Evolutionary conservation across 2,113 vertebrate genomes (phyloP), one percentile per base, ranked within the genome.

Genomic region (Puma concolor): DNA sequence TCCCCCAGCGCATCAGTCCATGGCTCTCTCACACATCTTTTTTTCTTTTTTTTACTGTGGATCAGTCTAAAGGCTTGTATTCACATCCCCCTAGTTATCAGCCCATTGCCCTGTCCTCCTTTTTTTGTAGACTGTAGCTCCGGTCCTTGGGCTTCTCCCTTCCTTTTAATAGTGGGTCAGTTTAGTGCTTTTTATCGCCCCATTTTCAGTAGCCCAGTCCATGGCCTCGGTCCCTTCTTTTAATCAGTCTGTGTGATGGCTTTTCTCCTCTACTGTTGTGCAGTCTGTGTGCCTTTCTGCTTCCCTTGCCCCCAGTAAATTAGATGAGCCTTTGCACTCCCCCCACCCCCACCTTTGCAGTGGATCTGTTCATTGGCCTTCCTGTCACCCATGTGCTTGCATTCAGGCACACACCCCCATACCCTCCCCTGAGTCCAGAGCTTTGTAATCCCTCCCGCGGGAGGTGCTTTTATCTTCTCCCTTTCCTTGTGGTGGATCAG

Each of bases 141-240:
- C n/a, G 50, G 38, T 77, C 52, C 33, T 76, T 94, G 85, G 36
- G 50, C 44, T 91, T 87, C 6, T 93, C 66, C 33, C 63, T 52
- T 95, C 66, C n/a, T 93, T 91, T 89, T 86, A 81, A 93, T 60
- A 95, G 41, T 86, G 82, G 54, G 15, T 93, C 89, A 79, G 17
- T 88, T 89, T 76, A 63, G 76, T 96, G 85, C 80, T 88, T 94
- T 79, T 1, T 74, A 52, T 91, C 44, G 90, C 60, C 57, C 44
- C 38, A 33, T 81, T 94, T 84, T 94, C 80, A 92, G 80, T 77
- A 93, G 64, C 36, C 63, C 72, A 63, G 29, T 60, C 23, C 50
- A 48, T 96, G 77, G 48, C 69, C 50, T 94, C 88, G 74, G 50
- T 52, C 16, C 12, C 38, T 19, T 79, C 80, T 91, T 97, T 84